Evolutionary conservation across 2,113 vertebrate genomes (phyloP).

Genomic region (Myrmecobius fasciatus): DNA sequence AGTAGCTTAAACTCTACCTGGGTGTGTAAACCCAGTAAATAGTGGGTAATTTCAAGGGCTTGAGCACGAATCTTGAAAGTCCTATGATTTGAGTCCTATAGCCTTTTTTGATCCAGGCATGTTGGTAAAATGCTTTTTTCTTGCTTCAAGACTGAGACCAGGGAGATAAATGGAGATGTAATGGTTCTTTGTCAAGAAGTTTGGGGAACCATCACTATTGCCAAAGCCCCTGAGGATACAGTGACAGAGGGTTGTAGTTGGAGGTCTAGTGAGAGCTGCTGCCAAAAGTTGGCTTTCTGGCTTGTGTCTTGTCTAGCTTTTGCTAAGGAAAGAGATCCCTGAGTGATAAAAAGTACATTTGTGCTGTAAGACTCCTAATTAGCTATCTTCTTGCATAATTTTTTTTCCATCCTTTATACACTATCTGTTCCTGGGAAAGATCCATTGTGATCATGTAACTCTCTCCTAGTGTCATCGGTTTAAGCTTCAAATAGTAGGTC

Average conservation of each 20-base stretch:
- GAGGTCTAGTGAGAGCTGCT: background rate
- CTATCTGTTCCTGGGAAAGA: slow-evolving; percentile 38
- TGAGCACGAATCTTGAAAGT: background rate
- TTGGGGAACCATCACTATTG: background rate
- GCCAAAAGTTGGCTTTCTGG: background rate
- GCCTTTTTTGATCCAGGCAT: background rate
- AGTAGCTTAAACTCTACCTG: background rate
- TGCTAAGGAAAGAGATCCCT: background rate
- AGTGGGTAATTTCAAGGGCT: background rate
- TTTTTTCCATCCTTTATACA: slow-evolving; percentile 65
- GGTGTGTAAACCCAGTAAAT: background rate
- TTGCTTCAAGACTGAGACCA: background rate
- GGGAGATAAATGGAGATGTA: background rate
- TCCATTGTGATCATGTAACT: background rate
- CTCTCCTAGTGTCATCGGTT: slow-evolving; percentile 36
- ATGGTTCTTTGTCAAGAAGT: background rate
- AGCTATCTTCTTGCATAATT: slow-evolving; percentile 49
- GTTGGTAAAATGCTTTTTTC: background rate
- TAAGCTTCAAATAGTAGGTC: background rate
- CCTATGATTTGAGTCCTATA: background rate
- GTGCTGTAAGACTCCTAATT: slow-evolving; percentile 57
- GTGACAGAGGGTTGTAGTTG: background rate
- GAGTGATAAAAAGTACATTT: accelerated
- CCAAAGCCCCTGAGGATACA: background rate
- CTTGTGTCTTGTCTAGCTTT: slow-evolving; percentile 48